Evolutionary conservation across 2,888 invertebrate genomes (phyloP).

Genomic region (Lomographa bimaculata): DNA sequence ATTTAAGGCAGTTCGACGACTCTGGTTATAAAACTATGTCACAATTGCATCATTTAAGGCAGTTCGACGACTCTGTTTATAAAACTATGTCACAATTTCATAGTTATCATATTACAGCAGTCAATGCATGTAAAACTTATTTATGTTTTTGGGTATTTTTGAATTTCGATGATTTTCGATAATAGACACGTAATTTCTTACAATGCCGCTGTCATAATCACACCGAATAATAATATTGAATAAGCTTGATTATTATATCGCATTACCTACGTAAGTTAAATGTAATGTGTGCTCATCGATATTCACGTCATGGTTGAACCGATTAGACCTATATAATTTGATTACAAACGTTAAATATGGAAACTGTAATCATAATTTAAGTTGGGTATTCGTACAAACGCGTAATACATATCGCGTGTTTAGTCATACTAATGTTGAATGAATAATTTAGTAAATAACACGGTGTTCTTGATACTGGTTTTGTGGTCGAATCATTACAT

Average conservation of each 20-base stretch:
- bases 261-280: constrained; percentile 51
- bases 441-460: constrained; percentile 74
- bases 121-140: too few species aligned
- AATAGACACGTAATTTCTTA: too few species aligned
- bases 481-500: constrained; percentile 63
- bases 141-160: too few species aligned
- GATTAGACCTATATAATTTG: constrained; percentile 38
- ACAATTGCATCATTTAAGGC: too few species aligned
- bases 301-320: constrained; percentile 42
- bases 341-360: constrained; percentile 38
- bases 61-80: too few species aligned
- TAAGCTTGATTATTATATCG: constrained; percentile 67
- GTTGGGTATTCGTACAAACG: constrained; percentile 49
- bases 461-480: constrained; percentile 62
- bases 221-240: constrained; percentile 34
- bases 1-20: too few species aligned
- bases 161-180: too few species aligned
- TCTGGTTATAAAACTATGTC: too few species aligned
- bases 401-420: constrained; percentile 67
- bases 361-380: constrained; percentile 50
- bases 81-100: too few species aligned
- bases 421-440: constrained; percentile 69
- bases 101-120: too few species aligned
- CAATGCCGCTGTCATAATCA: constrained; percentile 2
- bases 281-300: constrained; percentile 52